Base-by-base conservation (phyloP, 2,888 invertebrate species). In the Chymomyza procnemis region DNA sequence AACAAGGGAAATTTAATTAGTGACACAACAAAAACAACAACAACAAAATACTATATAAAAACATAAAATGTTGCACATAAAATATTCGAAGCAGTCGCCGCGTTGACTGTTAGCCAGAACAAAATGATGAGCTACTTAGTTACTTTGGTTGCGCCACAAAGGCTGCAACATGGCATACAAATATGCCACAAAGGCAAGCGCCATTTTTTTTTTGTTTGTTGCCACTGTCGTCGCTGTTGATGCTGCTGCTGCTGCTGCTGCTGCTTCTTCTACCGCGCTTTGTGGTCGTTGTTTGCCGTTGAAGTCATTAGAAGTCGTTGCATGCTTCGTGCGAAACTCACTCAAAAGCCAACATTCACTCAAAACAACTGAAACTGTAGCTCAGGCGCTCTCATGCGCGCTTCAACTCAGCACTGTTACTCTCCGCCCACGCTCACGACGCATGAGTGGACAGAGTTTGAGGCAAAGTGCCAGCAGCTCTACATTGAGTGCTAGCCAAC, bases 1-100 rank as follows among this genome's bases (percentile, higher is more conserved):
- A 41, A 41, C 12, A 9, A 50, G 41, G 48, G 61, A 68, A 68
- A 73, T 72, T 72, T 72, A 73, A 72, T 72, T 73, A 72, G 73
- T 47, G 50, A 54, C 59, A 30, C 73, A 67, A 60, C 57, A 6
- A 18, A 4, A n/a, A 26, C 26, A 6, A 18, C 16, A n/a, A 26
- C 26, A n/a, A 56, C 26, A 56, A 56, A 30, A 71, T 52, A 64
- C n/a, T 48, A 58, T 50, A 61, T 56, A 47, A 61, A 67, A 41
- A 54, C 9, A 41, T 12, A 1, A 41, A 41, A 22, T 22, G 3
- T 26, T 26, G 26, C 12, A 41, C 34, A 41, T 41, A 50, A 50
- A 50, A 50, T n/a, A 50, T 50, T 4, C 9, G 16, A 50, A 50
- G 50, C 34, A 41, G 34, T 41, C 34, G 34, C 34, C 34, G 3